Conservation (phyloP, 1,140 invertebrate species). For the Drusus annulatus region DNA sequence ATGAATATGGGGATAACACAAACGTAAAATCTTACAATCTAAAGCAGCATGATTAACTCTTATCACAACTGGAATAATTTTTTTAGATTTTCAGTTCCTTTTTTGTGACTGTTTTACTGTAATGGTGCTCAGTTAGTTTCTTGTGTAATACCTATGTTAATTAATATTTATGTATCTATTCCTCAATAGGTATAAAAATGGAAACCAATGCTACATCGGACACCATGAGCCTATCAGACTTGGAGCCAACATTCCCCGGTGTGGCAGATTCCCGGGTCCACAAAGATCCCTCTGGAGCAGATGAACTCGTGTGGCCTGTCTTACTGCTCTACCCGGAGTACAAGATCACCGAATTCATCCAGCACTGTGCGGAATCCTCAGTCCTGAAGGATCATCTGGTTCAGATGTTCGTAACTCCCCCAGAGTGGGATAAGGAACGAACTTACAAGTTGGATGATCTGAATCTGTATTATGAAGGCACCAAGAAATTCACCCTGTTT, state of each 20-base stretch:
- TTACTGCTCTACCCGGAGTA: constrained; percentile 66
- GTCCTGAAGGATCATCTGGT: constrained; percentile 63
- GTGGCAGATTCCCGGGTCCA: constrained; percentile 71
- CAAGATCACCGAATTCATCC: constrained; percentile 72
- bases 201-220: constrained; percentile 53
- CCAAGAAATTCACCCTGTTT: constrained; percentile 76
- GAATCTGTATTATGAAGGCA: constrained; percentile 87
- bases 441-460: constrained; percentile 80
- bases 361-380: constrained; percentile 77
- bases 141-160: too few species aligned
- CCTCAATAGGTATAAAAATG: constrained; percentile 47
- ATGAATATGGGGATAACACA: too few species aligned
- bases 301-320: constrained; percentile 63
- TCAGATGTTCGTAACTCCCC: constrained; percentile 79
- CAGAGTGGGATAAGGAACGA: constrained; percentile 82
- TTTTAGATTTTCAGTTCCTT: too few species aligned
- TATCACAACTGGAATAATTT: too few species aligned
- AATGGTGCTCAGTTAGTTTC: too few species aligned
- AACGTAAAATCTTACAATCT: too few species aligned
- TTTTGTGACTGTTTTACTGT: too few species aligned
- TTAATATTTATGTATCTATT: too few species aligned
- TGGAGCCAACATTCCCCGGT: constrained; percentile 77
- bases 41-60: too few species aligned
- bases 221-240: constrained; percentile 70
- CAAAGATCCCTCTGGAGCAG: constrained; percentile 62